These are phyloP conservation scores for Pelodytes ibericus DNA, from an alignment of 2,797 vertebrate species.

Conservation along the genomic window DNA sequence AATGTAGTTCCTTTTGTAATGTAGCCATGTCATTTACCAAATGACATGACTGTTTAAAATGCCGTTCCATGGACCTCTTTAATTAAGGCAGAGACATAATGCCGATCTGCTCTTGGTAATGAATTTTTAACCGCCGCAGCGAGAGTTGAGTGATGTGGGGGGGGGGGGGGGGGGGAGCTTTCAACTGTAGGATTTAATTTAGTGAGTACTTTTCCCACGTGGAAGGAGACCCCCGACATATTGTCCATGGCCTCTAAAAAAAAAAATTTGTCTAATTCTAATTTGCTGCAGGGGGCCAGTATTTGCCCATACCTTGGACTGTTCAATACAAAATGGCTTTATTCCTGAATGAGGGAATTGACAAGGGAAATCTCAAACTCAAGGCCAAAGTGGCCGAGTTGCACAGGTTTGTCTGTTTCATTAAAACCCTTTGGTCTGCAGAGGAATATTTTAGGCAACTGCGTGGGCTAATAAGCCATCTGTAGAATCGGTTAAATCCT, in stretches of 20 bases:
- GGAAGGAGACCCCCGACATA: neutral
- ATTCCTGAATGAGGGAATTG: too few species aligned
- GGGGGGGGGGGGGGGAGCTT: slow-evolving; percentile 12
- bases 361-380: too few species aligned
- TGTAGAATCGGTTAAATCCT: too few species aligned
- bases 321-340: too few species aligned
- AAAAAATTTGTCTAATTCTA: too few species aligned
- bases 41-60: slow-evolving; percentile 68
- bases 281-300: too few species aligned
- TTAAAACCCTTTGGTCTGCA: too few species aligned
- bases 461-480: too few species aligned
- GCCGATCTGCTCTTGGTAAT: slow-evolving; percentile 67
- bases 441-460: too few species aligned
- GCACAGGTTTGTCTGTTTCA: too few species aligned
- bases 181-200: slow-evolving; percentile 27
- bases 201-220: slow-evolving; percentile 25
- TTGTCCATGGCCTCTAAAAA: neutral
- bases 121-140: slow-evolving; percentile 66
- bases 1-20: slow-evolving; percentile 69
- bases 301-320: too few species aligned
- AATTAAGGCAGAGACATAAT: slow-evolving; percentile 68
- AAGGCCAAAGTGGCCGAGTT: too few species aligned
- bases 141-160: slow-evolving; percentile 56
- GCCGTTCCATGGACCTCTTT: slow-evolving; percentile 67
- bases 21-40: slow-evolving; percentile 70